Evolutionary conservation across 2,888 invertebrate genomes (phyloP), one percentile per base, ranked within the genome.

Genomic region (Neoscelio sp.): DNA sequence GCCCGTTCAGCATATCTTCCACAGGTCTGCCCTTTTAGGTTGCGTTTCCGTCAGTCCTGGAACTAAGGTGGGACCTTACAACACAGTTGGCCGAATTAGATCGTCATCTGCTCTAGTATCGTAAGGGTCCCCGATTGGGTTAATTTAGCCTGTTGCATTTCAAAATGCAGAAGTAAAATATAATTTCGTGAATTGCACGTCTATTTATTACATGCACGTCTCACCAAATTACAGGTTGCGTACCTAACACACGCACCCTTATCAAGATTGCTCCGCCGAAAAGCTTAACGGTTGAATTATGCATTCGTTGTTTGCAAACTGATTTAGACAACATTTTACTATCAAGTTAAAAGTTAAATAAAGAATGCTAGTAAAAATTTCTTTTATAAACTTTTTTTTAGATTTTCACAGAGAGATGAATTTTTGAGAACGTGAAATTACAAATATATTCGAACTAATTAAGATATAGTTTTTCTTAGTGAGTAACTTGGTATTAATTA

Each of bases 21-120:
- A 50, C 52, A 80, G 74, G 87, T 87, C 86, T 83, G 79, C 75
- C 67, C 58, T 70, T 68, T 65, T 33, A 40, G 28, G 35, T 48
- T 56, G 35, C 52, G 54, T 54, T 35, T 20, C 30, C 26, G 38
- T 40, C 67, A 64, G 62, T 58, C 65, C 35, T 26, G 48, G 58
- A 8, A 50, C 52, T 52, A 76, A 67, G 80, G 77, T 80, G 38
- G 26, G 56, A 56, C 74, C 65, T 75, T 56, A 52, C 78, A 33
- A 52, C 82, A 71, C 79, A 81, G 80, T 74, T 83, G 80, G 80
- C 70, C 79, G 81, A 84, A 83, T 83, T 84, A 82, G 78, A 84
- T 85, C 85, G 83, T 85, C 88, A 87, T 87, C 86, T 87, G 87
- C 83, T 85, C 83, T 78, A 82, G 62, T 73, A 64, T 42, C 80